These are phyloP conservation scores for Cuculus canorus DNA, from an alignment of 2,797 vertebrate species.

Conservation along the genomic window DNA sequence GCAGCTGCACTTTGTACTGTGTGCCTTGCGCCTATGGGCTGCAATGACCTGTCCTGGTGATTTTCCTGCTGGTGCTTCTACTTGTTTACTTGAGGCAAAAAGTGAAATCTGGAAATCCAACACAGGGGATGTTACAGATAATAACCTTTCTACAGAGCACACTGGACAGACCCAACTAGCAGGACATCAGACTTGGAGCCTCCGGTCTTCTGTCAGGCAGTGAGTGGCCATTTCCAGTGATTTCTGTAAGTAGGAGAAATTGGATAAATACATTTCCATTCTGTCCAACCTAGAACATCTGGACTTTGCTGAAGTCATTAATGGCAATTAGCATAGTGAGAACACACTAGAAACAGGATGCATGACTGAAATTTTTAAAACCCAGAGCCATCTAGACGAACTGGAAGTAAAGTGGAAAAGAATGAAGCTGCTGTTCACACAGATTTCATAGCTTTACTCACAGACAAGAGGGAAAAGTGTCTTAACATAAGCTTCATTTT, in stretches of 20 bases:
- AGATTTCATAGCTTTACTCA: background rate
- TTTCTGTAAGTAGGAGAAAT: background rate
- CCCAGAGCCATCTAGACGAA: background rate
- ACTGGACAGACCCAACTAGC: background rate
- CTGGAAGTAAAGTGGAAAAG: background rate
- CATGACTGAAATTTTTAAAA: background rate
- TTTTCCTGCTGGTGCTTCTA: background rate
- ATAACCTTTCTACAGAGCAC: background rate
- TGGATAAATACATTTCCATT: background rate
- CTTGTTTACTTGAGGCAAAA: background rate
- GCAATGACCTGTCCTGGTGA: background rate
- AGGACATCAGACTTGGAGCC: background rate
- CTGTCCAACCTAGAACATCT: background rate
- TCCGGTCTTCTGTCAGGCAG: background rate
- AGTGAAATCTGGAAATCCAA: background rate
- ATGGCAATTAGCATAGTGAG: background rate
- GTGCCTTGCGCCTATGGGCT: background rate
- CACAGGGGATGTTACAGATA: background rate
- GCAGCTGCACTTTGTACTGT: background rate
- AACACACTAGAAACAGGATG: background rate
- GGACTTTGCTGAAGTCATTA: background rate
- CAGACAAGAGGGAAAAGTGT: background rate
- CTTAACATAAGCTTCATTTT: background rate
- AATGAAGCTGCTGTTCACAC: background rate
- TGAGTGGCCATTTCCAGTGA: background rate